Evolutionary conservation across 2,888 invertebrate genomes (phyloP).

Genomic region (Griposia aprilina): DNA sequence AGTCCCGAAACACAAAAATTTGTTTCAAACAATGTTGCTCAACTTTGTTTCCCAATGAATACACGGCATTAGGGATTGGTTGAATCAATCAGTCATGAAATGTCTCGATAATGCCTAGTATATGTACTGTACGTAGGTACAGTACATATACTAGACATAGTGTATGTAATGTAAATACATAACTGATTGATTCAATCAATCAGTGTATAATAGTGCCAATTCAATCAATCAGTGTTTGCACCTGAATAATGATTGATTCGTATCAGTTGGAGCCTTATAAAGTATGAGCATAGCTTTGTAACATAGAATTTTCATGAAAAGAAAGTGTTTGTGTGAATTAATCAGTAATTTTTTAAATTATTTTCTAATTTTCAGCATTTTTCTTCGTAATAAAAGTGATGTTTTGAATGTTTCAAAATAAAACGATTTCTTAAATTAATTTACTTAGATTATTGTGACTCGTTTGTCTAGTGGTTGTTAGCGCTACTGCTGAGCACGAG

Average conservation of each 20-base stretch:
- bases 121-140: no score
- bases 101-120: not conserved
- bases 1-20: not conserved
- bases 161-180: not conserved
- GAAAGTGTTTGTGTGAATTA: constrained; percentile 5
- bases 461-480: not conserved
- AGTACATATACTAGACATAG: no score
- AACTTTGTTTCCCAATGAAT: not conserved
- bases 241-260: constrained; percentile 18
- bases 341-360: not conserved
- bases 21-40: not conserved
- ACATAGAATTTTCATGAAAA: constrained; percentile 9
- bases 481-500: not conserved
- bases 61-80: not conserved
- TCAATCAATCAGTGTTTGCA: constrained; percentile 25
- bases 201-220: constrained; percentile 13
- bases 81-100: constrained; percentile 22
- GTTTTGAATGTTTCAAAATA: not conserved
- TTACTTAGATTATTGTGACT: not conserved
- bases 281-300: constrained; percentile 18
- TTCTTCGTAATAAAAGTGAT: not conserved
- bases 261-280: constrained; percentile 31
- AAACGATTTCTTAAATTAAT: not conserved
- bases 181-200: constrained; percentile 12
- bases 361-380: not conserved